Conservation (phyloP, 2,888 invertebrate genomes). For the Brachyopa scutellaris region DNA sequence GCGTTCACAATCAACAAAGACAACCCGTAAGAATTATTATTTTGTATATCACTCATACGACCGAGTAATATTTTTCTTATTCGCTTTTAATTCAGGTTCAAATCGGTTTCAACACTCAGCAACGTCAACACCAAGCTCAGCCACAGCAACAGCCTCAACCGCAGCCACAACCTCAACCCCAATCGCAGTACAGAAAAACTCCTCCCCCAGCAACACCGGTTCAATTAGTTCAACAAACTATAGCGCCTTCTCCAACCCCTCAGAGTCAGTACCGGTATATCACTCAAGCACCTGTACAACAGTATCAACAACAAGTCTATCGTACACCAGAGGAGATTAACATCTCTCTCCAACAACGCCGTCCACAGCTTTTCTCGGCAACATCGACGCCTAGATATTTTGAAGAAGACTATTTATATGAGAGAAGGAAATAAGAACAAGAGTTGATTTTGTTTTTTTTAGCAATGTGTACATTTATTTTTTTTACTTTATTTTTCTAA, state of each 20-base stretch:
- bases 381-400: conserved; percentile 81
- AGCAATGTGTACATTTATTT: conserved; percentile 60
- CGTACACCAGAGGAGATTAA: conserved; percentile 93
- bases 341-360: conserved; percentile 91
- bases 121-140: conserved; percentile 77
- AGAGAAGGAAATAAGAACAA: conserved; percentile 78
- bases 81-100: conserved; percentile 76
- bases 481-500: conserved; percentile 4
- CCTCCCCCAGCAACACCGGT: conserved; percentile 63
- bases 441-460: neutral
- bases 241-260: conserved; percentile 80
- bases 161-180: conserved; percentile 77
- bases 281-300: conserved; percentile 80
- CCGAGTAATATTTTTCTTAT: conserved; percentile 9
- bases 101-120: conserved; percentile 77
- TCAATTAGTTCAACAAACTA: conserved; percentile 74
- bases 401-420: conserved; percentile 81
- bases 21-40: conserved; percentile 76
- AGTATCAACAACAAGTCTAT: conserved; percentile 87
- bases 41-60: neutral
- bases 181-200: conserved; percentile 69
- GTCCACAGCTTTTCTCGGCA: conserved; percentile 82
- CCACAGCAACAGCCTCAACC: conserved; percentile 78
- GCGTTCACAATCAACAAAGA: conserved; percentile 78
- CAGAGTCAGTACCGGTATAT: conserved; percentile 80